Conservation (phyloP, 1,140 invertebrate genomes). For the Lanistes nyassanus region DNA sequence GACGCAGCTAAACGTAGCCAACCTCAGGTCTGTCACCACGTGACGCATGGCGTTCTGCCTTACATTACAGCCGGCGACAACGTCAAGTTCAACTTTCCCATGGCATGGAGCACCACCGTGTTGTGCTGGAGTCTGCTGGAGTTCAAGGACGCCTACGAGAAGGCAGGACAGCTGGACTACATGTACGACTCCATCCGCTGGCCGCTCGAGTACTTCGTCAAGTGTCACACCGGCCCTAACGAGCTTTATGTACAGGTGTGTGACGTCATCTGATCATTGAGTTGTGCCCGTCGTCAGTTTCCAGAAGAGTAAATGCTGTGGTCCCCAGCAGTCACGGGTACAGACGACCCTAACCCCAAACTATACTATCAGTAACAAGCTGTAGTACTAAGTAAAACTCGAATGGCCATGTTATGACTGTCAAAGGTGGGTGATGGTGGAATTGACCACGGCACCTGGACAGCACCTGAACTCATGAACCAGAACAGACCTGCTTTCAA, state of each 20-base stretch:
- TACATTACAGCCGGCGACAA: slow-evolving; percentile 71
- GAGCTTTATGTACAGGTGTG: slow-evolving; percentile 47
- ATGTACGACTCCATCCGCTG: slow-evolving; percentile 67
- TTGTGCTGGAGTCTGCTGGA: slow-evolving; percentile 73
- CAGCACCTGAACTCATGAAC: slow-evolving; percentile 68
- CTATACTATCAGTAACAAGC: too few species aligned
- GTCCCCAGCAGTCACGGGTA: too few species aligned
- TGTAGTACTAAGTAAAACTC: too few species aligned
- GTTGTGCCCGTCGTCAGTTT: too few species aligned
- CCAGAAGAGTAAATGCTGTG: too few species aligned
- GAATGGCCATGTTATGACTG: too few species aligned
- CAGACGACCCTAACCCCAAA: too few species aligned
- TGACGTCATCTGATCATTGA: too few species aligned
- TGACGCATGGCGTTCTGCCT: too few species aligned
- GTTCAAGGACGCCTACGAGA: slow-evolving; percentile 70
- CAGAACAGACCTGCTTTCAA: slow-evolving; percentile 71
- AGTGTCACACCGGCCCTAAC: slow-evolving; percentile 53
- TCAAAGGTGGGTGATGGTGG: slow-evolving; percentile 50
- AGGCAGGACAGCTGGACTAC: slow-evolving; percentile 66
- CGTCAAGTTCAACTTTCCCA: slow-evolving; percentile 77
- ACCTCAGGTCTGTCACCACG: neutral
- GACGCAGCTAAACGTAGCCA: neutral
- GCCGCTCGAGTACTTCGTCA: slow-evolving; percentile 75
- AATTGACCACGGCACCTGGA: slow-evolving; percentile 40
- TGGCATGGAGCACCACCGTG: slow-evolving; percentile 73